Evolutionary conservation across 2,113 vertebrate species (phyloP), one percentile per base, ranked within the genome.

Genomic region (Ageneiosus marmoratus): DNA sequence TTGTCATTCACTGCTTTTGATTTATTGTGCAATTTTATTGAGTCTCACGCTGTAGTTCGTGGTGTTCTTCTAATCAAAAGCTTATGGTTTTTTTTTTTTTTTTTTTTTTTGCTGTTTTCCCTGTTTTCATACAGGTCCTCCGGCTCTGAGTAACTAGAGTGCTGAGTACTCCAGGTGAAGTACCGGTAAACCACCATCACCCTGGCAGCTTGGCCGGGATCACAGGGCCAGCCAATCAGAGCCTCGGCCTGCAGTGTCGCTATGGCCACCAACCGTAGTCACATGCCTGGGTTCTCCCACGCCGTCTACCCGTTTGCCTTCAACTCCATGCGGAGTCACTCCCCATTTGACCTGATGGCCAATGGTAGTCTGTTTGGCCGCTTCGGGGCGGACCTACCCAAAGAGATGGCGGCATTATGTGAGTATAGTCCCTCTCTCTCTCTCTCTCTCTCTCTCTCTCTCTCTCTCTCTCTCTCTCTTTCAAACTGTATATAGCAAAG

Each of bases 361-460:
- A 96, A 95, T 89, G 95, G 94, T 84, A 95, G 89, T 88, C 93
- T 95, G 86, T 97, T 97, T 90, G 94, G 96, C 55, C 94, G 95
- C 90, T 96, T 96, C 67, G 94, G 94, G 87, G 95, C 95, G 12
- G 96, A 97, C 94, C 95, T 97, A 79, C 96, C 96, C 86, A 97
- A 97, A 94, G 96, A 97, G 91, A 97, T 97, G 96, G 96, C 96
- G 3, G 96, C 96, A 72, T 93, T 97, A 89, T 97, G 96, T 97
- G 91, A 97, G 96, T 97, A 73, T 55, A 83, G 78, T 82, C 7
- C 55, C 9, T 50, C 10, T 50, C 37, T 34, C 16, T 72, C 11
- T 77, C 27, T 87, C 27, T 20, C 58, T 44, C 55, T 46, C 29
- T 63, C 29, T 76, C 9, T 51, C 65, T 77, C 41, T 37, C 22